Conservation (phyloP, 2,113 vertebrate genomes). For the Thamnaconus septentrionalis region DNA sequence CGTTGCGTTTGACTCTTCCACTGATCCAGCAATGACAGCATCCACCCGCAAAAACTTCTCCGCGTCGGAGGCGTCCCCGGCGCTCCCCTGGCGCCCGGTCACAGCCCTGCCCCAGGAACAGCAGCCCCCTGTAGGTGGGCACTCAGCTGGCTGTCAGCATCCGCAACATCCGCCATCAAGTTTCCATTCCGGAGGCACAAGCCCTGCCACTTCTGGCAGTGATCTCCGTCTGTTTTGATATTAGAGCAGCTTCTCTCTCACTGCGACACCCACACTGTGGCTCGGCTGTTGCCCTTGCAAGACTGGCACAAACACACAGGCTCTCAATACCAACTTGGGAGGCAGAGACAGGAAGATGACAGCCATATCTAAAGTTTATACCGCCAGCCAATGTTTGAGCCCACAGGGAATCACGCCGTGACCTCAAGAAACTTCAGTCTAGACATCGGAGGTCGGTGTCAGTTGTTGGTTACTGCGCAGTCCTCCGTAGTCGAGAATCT, state of each 20-base stretch:
- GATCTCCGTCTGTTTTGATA: conserved; percentile 49
- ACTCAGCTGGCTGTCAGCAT: conserved; percentile 53
- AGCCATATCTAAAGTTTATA: conserved; percentile 57
- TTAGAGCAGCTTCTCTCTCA: conserved; percentile 35
- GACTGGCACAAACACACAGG: conserved; percentile 58
- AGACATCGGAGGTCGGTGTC: conserved; percentile 47
- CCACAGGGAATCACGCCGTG: conserved; percentile 37
- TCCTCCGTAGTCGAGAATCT: conserved; percentile 31
- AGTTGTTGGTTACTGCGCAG: conserved; percentile 25
- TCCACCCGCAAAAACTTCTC: conserved; percentile 35
- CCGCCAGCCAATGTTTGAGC: conserved; percentile 40
- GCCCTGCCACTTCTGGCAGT: conserved; percentile 52
- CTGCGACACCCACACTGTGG: conserved; percentile 42
- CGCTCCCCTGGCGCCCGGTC: conserved; percentile 55
- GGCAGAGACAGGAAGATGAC: conserved; percentile 49
- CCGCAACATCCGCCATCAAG: conserved; percentile 39
- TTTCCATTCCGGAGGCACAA: conserved; percentile 37
- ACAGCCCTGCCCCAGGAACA: conserved; percentile 56
- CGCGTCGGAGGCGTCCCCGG: conserved; percentile 25
- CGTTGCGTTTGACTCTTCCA: conserved; percentile 48
- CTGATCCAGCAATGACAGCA: conserved; percentile 77
- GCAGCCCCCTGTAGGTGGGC: conserved; percentile 46
- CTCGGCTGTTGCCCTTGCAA: conserved; percentile 53
- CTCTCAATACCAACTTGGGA: conserved; percentile 57
- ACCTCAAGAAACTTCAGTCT: conserved; percentile 45